Conservation (phyloP, 2,113 vertebrate genomes). For the Prunella himalayana region DNA sequence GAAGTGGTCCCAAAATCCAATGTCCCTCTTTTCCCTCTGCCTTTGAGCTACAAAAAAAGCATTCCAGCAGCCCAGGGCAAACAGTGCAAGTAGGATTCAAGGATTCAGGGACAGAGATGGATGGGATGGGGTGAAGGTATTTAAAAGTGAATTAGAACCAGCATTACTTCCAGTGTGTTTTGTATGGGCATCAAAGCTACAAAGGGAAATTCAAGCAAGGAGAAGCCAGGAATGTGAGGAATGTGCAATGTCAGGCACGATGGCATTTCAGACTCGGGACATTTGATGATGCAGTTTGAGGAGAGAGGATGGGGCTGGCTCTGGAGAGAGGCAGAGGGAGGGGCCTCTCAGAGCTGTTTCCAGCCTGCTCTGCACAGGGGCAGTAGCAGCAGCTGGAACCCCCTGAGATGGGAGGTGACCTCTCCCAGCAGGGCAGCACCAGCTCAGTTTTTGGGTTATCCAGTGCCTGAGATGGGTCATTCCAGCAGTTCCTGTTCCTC, state of each 20-base stretch:
- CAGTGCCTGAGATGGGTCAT: neutral
- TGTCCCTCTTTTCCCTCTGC: neutral
- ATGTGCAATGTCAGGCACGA: neutral
- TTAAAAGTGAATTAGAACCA: neutral
- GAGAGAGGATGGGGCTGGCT: neutral
- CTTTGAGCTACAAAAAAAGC: neutral
- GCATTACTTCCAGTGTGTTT: neutral
- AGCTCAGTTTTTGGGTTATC: neutral
- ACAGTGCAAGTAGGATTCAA: neutral
- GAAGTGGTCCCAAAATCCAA: neutral
- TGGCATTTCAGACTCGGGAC: neutral
- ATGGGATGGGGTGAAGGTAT: neutral
- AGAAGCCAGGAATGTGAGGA: neutral
- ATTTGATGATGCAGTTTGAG: neutral
- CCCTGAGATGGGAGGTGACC: fast-evolving
- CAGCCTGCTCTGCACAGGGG: neutral
- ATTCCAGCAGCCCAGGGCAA: neutral
- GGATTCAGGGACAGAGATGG: neutral
- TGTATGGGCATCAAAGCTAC: neutral
- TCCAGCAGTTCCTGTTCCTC: neutral
- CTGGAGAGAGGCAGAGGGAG: neutral
- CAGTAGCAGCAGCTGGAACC: neutral
- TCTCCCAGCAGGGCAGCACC: neutral
- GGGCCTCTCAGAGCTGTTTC: no score
- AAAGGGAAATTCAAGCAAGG: neutral